Percentiles rank a stretch among this genome's conserved stretches.
phyloP scores from a whole-genome alignment of 2,888 invertebrate species.

The Cepaea hortensis region DNA sequence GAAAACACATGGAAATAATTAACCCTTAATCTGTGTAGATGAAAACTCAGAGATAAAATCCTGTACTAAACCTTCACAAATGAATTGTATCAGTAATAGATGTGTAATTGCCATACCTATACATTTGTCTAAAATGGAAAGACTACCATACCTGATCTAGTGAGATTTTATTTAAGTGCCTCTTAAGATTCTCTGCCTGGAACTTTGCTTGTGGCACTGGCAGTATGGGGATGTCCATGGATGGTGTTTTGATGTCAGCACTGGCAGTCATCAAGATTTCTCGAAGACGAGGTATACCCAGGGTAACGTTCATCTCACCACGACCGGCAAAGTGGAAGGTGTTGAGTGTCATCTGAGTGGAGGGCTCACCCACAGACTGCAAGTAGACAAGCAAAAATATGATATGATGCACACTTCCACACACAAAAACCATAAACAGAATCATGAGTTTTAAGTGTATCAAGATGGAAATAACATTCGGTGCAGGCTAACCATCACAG shows the following conservation, averaged over 20 bases:
- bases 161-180: slow-evolving; percentile 86
- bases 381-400: slow-evolving; percentile 41
- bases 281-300: slow-evolving; percentile 97
- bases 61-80: too few relatives aligned
- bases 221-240: slow-evolving; percentile 93
- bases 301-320: slow-evolving; percentile 99
- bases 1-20: too few relatives aligned
- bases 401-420: background rate
- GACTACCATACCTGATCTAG: slow-evolving; percentile 80
- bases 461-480: too few relatives aligned
- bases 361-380: slow-evolving; percentile 96
- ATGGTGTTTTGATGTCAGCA: slow-evolving; percentile 94
- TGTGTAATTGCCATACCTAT: too few relatives aligned
- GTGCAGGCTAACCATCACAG: too few relatives aligned
- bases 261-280: slow-evolving; percentile 98
- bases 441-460: too few relatives aligned
- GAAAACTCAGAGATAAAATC: too few relatives aligned
- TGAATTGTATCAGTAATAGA: too few relatives aligned
- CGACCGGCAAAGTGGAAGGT: slow-evolving; percentile 99
- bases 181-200: slow-evolving; percentile 83
- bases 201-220: slow-evolving; percentile 72
- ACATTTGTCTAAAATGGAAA: background rate
- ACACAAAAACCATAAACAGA: too few relatives aligned
- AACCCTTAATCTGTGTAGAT: too few relatives aligned
- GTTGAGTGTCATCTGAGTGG: slow-evolving; percentile 99